Evolutionary conservation across 2,797 vertebrate species (phyloP).

Genomic region (Sphenopsis melanotis): DNA sequence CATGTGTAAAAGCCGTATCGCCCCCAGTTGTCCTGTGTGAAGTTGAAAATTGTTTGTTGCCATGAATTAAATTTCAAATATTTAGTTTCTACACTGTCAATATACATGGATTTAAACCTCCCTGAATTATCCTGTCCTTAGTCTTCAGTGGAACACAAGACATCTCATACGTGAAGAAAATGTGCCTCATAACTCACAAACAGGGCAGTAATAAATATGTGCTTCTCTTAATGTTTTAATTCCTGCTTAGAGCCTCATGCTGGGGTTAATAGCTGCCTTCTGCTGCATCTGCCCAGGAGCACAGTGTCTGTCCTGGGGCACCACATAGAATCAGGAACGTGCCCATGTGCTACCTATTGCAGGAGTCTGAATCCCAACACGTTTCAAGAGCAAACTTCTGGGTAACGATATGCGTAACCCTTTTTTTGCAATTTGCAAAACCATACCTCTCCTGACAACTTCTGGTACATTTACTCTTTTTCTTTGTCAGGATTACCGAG

Average conservation of each 20-base stretch:
- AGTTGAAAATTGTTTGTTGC: not conserved
- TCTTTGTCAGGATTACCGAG: not conserved
- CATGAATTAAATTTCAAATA: not conserved
- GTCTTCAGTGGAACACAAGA: not conserved
- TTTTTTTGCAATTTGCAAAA: not conserved
- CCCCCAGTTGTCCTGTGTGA: not conserved
- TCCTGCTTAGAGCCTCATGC: not conserved
- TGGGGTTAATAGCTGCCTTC: not conserved
- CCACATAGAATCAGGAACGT: not conserved
- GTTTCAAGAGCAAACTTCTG: not conserved
- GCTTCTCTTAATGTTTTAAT: not conserved
- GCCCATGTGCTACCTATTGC: not conserved
- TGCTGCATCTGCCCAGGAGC: not conserved
- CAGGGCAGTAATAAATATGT: not conserved
- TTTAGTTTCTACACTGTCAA: not conserved
- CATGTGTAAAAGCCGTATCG: not conserved
- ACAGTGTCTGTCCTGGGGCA: not conserved
- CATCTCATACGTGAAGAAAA: not conserved
- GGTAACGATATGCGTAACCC: not conserved
- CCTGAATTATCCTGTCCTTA: not conserved
- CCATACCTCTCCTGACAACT: not conserved
- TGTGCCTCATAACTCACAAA: not conserved
- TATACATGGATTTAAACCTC: not conserved
- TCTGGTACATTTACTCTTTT: not conserved
- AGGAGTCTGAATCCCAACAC: not conserved